phyloP scores from a whole-genome alignment of 2,888 invertebrate genomes.

The Drosophila conformis region DNA sequence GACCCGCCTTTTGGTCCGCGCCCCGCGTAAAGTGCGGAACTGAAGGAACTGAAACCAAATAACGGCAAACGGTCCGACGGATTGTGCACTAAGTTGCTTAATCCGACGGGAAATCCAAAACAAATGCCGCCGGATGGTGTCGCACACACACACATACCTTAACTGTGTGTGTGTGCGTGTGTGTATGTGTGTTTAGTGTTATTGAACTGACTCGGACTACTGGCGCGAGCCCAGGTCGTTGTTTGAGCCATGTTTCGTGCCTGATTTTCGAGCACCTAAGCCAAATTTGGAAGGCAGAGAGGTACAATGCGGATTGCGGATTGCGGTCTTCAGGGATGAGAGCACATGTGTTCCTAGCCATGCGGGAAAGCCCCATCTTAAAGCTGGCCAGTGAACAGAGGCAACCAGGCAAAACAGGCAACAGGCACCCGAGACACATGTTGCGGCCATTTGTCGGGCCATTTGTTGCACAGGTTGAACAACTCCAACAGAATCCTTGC shows the following conservation, averaged over 20 bases:
- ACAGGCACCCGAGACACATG: slow-evolving; percentile 57
- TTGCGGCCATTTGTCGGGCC: slow-evolving; percentile 18
- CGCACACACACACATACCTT: neutral
- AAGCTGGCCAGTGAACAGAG: slow-evolving; percentile 60
- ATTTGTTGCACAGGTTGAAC: slow-evolving; percentile 53
- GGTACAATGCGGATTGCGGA: slow-evolving; percentile 41
- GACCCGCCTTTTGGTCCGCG: slow-evolving; percentile 4
- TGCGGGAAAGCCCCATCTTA: slow-evolving; percentile 71
- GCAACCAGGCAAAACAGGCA: neutral
- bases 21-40: slow-evolving; percentile 42
- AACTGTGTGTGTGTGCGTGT: slow-evolving; percentile 5
- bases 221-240: slow-evolving; percentile 38
- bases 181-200: slow-evolving; percentile 47
- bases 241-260: slow-evolving; percentile 19
- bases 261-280: slow-evolving; percentile 37
- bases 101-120: slow-evolving; percentile 79
- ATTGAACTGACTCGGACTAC: slow-evolving; percentile 60
- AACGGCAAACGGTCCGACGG: slow-evolving; percentile 26
- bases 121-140: slow-evolving; percentile 64
- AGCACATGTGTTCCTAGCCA: slow-evolving; percentile 51
- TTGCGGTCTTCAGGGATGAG: slow-evolving; percentile 2
- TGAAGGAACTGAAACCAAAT: slow-evolving; percentile 49
- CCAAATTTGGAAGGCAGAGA: slow-evolving; percentile 57
- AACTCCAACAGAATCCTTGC: slow-evolving; percentile 25
- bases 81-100: slow-evolving; percentile 77